Percentiles rank a stretch among this genome's conserved stretches.
phyloP scores from a whole-genome alignment of 2,113 vertebrate species.

The Irena cyanogastra region DNA sequence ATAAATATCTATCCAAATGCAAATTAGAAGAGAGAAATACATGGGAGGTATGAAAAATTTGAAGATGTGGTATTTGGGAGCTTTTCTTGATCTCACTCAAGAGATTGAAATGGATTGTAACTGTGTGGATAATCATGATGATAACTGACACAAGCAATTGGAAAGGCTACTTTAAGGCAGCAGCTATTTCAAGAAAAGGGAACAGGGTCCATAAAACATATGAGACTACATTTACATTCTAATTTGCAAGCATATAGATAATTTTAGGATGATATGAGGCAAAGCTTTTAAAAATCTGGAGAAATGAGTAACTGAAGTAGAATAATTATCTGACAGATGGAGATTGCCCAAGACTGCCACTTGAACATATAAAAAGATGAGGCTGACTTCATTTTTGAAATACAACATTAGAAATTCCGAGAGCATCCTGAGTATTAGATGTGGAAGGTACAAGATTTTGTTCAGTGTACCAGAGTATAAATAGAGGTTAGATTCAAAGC shows the following conservation, averaged over 20 bases:
- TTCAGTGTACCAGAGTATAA: background rate
- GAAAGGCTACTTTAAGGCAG: background rate
- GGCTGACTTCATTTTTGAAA: conserved; percentile 17
- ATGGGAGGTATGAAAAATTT: background rate
- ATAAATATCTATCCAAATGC: background rate
- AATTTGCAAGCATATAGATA: conserved; percentile 18
- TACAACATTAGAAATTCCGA: conserved; percentile 36
- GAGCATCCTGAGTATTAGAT: conserved; percentile 15
- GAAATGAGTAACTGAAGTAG: conserved; percentile 44
- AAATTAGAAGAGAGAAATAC: background rate
- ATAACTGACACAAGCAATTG: background rate
- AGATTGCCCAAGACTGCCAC: conserved; percentile 57
- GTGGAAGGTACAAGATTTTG: conserved; percentile 21
- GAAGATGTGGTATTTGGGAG: background rate
- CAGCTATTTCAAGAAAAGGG: background rate
- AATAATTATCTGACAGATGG: conserved; percentile 66
- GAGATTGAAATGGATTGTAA: background rate
- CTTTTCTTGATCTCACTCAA: background rate
- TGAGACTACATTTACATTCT: background rate
- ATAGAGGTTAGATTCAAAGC: background rate
- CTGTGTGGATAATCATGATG: background rate
- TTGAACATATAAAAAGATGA: conserved; percentile 46
- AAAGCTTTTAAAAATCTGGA: conserved; percentile 55
- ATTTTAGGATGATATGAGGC: conserved; percentile 41
- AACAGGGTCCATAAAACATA: background rate